Percentiles rank a stretch among this genome's conserved stretches.
Evolutionary conservation across 1,140 invertebrate species (phyloP).

Genomic region (Trichonephila clavipes): DNA sequence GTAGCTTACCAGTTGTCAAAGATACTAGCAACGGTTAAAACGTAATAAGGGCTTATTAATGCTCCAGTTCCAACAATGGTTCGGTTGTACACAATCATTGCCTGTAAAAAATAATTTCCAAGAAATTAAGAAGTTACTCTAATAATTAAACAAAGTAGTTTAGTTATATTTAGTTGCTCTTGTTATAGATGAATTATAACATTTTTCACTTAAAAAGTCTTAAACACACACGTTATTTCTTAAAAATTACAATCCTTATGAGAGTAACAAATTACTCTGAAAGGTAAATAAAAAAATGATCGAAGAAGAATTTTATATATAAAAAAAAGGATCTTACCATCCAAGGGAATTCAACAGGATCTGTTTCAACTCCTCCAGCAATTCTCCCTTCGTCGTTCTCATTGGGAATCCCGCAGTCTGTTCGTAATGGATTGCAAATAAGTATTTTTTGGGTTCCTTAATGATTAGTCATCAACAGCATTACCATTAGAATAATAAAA

Average conservation of each 20-base stretch:
- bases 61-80: conserved; percentile 38
- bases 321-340: conserved; percentile 45
- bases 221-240: too few relatives aligned
- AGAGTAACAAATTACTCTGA: too few relatives aligned
- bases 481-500: too few relatives aligned
- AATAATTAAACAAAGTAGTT: too few relatives aligned
- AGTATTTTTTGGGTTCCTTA: background rate
- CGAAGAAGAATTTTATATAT: too few relatives aligned
- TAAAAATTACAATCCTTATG: too few relatives aligned
- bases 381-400: background rate
- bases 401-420: conserved; percentile 61
- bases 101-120: background rate
- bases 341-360: conserved; percentile 59
- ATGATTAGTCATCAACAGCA: too few relatives aligned
- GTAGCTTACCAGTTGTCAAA: conserved; percentile 56
- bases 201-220: too few relatives aligned
- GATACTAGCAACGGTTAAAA: conserved; percentile 54
- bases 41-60: conserved; percentile 55
- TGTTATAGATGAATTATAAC: too few relatives aligned
- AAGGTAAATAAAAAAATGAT: too few relatives aligned
- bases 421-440: background rate
- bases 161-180: too few relatives aligned
- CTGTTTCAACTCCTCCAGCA: conserved; percentile 43
- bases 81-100: conserved; percentile 59
- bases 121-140: too few relatives aligned